Conservation (phyloP, 1,140 invertebrate genomes). For the Aethina tumida region DNA sequence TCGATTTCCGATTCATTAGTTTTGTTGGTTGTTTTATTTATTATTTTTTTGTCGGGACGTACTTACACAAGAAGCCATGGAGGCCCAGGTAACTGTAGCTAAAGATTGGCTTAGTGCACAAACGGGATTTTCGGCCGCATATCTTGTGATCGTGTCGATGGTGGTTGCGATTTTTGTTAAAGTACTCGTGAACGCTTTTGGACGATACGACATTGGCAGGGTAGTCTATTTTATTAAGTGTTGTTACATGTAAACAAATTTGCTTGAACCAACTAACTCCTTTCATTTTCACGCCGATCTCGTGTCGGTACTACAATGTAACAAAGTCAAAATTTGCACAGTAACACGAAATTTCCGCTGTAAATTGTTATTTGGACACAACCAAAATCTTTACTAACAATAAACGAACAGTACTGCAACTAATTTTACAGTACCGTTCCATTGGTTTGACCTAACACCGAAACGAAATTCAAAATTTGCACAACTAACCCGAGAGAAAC, state of each 20-base stretch:
- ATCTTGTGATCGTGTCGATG: conserved; percentile 19
- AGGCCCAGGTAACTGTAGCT: conserved; percentile 22
- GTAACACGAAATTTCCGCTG: background rate
- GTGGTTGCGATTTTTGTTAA: conserved; percentile 22
- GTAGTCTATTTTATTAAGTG: conserved; percentile 13
- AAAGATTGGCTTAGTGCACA: conserved; percentile 19
- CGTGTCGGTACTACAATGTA: background rate
- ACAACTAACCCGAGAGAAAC: too few species aligned
- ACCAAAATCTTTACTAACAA: too few species aligned
- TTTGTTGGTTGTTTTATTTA: too few species aligned
- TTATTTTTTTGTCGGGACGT: too few species aligned
- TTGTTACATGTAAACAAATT: conserved; percentile 5
- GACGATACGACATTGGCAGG: conserved; percentile 16
- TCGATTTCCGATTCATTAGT: too few species aligned
- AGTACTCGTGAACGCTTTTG: conserved; percentile 19
- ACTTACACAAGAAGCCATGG: too few species aligned
- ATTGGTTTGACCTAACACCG: too few species aligned
- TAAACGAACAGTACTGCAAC: too few species aligned
- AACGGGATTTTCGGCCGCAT: conserved; percentile 13
- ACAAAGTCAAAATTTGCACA: conserved; percentile 1
- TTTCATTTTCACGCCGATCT: background rate
- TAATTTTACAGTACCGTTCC: too few species aligned
- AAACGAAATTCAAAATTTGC: too few species aligned
- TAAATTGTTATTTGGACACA: background rate
- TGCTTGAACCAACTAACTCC: background rate